A percentile compares a stretch with the other conserved stretches of the same genome.
These are phyloP conservation scores for Oryzias celebensis DNA, from an alignment of 2,113 vertebrate species.

Conservation along the genomic window DNA sequence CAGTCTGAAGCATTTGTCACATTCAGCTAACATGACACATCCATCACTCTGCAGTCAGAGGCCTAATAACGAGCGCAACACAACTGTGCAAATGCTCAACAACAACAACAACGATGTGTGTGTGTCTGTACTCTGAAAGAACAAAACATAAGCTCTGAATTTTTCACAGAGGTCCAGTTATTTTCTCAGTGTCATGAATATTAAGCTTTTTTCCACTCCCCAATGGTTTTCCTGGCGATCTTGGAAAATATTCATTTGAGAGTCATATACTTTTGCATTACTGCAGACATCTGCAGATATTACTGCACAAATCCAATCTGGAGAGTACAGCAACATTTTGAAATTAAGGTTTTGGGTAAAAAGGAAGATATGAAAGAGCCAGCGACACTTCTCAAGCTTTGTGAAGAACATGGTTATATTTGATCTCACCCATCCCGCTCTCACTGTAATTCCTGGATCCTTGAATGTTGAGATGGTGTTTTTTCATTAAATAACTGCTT, in stretches of 20 bases:
- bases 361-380: constrained; percentile 15
- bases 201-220: not conserved
- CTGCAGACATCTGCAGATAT: not conserved
- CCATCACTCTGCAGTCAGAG: constrained; percentile 33
- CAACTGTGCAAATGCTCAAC: constrained; percentile 17
- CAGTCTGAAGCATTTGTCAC: constrained; percentile 15
- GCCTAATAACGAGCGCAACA: constrained; percentile 28
- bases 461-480: constrained; percentile 19
- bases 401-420: constrained; percentile 20
- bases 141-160: not conserved
- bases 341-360: constrained; percentile 42
- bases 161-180: constrained; percentile 7
- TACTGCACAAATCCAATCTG: constrained; percentile 16
- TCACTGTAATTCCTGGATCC: constrained; percentile 9
- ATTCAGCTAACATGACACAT: constrained; percentile 13
- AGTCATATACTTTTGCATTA: constrained; percentile 21
- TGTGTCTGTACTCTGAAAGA: not conserved
- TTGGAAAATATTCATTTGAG: constrained; percentile 6
- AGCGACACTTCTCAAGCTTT: not conserved
- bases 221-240: constrained; percentile 5
- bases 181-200: constrained; percentile 23
- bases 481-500: constrained; percentile 14
- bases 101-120: not conserved
- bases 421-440: constrained; percentile 17
- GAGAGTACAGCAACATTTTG: constrained; percentile 24